A percentile compares a stretch with the other conserved stretches of the same genome.
These are phyloP conservation scores for Neodon shergylaensis DNA, from an alignment of 2,113 vertebrate species.

Conservation along the genomic window DNA sequence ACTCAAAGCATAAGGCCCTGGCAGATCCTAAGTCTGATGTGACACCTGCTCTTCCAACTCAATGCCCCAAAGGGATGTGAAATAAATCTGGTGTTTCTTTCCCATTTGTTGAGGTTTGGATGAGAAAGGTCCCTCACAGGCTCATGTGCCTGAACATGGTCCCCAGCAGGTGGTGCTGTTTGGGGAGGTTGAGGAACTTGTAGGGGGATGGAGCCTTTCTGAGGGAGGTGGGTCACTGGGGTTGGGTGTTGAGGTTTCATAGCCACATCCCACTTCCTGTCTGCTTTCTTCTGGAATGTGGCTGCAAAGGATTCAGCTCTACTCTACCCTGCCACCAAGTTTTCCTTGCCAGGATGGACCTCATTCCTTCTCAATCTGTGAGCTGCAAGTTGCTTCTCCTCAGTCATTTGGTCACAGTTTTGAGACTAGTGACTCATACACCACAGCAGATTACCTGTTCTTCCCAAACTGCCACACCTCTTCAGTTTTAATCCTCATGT, in stretches of 20 bases:
- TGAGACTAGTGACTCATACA: background rate
- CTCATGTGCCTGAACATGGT: too few species aligned
- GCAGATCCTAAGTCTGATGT: too few species aligned
- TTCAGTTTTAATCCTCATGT: background rate
- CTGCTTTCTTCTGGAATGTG: background rate
- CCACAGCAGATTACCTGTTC: background rate
- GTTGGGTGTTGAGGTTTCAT: background rate
- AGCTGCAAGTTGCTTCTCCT: background rate
- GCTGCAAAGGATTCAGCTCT: background rate
- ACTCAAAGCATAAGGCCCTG: background rate
- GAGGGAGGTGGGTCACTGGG: background rate
- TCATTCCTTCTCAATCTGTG: background rate
- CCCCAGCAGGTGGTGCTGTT: background rate
- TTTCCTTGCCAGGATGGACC: background rate
- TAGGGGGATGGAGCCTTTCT: background rate
- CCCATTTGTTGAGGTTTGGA: background rate
- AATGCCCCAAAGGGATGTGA: background rate
- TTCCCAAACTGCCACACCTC: background rate
- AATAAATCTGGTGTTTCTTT: background rate
- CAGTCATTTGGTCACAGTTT: background rate
- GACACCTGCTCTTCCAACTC: background rate
- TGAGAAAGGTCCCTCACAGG: background rate
- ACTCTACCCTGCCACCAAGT: accelerated
- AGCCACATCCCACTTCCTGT: background rate
- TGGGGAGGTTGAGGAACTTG: background rate